These are phyloP conservation scores for Sebastes baramenuke DNA, from an alignment of 2,797 vertebrate species.

Conservation along the genomic window DNA sequence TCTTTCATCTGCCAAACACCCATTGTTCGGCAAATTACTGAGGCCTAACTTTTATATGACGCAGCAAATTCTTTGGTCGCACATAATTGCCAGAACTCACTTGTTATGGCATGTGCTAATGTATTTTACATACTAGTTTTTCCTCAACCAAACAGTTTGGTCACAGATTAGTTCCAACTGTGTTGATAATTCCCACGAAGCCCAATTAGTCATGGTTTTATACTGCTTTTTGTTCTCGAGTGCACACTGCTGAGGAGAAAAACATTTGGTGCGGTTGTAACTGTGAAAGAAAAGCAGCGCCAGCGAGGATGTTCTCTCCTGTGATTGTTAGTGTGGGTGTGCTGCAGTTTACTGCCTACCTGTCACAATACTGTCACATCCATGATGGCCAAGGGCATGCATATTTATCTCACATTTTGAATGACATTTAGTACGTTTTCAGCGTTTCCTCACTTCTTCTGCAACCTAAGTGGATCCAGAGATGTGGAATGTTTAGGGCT, in stretches of 20 bases:
- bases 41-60: conserved; percentile 45
- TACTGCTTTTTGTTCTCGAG: conserved; percentile 28
- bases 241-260: background rate
- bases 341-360: background rate
- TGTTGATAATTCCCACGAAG: conserved; percentile 43
- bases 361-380: background rate
- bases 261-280: conserved; percentile 2
- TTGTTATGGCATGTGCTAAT: conserved; percentile 34
- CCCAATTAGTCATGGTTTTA: conserved; percentile 43
- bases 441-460: background rate
- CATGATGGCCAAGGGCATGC: background rate
- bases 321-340: background rate
- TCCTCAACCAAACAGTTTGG: conserved; percentile 26
- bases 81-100: conserved; percentile 34
- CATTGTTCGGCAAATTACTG: conserved; percentile 50
- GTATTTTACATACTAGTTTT: conserved; percentile 43
- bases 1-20: conserved; percentile 47
- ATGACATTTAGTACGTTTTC: background rate
- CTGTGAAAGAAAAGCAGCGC: background rate
- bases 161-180: conserved; percentile 54
- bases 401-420: background rate
- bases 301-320: background rate
- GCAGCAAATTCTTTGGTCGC: conserved; percentile 45
- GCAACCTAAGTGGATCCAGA: background rate
- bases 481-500: background rate